Base-by-base conservation (phyloP, 2,888 invertebrate genomes). In the Malachius bipustulatus region DNA sequence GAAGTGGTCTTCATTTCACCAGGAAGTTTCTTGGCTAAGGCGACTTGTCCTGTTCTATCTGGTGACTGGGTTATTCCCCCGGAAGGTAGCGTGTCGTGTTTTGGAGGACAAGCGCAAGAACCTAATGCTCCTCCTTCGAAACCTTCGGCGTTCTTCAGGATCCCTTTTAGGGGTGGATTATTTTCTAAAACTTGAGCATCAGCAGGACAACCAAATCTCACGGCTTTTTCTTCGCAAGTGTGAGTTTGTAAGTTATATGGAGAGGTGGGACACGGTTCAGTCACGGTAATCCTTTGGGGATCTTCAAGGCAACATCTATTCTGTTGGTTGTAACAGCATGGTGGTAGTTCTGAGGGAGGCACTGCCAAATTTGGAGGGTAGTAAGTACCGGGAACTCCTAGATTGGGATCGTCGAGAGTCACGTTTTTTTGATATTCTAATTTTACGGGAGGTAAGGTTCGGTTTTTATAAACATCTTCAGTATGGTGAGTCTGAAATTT, bases 371-470 rank as follows among this genome's bases (percentile, higher is more conserved):
- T 50, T 3, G 56, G 55, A 16, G 43, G 45, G 13, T 48, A 38
- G 31, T 44, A 35, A 8, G 54, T 37, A 4, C 36, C 30, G 4
- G 51, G 41, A 3, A 55, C 46, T 4, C 50, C 55, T 15, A 55
- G 35, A 33, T 48, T 32, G n/a, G 45, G 41, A 29, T 54, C 49
- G 16, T 47, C 35, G 14, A 50, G 34, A 13, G 40, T 43, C 10
- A 44, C 32, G 3, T 32, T 32, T 4, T 45, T 38, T 37, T 50
- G 43, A 34, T 41, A 41, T 26, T 41, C 32, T 1, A 51, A 32
- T 39, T 51, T 47, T 11, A 54, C 51, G 37, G 48, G 42, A 9
- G 55, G 54, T 16, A 52, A 42, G 6, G 52, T 50, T 40, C 49
- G 49, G 32, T 39, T 40, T 26, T n/a, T 19, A 19, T n/a, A 19